These are phyloP conservation scores for Protaetia brevitarsis DNA, from an alignment of 1,140 invertebrate genomes.

Conservation along the genomic window DNA sequence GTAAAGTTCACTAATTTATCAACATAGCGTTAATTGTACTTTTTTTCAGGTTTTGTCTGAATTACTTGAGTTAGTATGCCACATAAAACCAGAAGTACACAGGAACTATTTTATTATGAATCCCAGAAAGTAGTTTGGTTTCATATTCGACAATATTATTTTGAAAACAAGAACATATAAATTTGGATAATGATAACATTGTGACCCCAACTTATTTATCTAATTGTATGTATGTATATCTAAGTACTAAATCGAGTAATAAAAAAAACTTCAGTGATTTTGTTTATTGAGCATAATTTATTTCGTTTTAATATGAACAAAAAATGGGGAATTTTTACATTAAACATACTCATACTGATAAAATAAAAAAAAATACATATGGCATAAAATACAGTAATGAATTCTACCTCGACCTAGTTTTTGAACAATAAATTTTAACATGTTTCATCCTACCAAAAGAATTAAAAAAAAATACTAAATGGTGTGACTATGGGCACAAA, in stretches of 20 bases:
- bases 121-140: neutral
- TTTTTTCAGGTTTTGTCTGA: slow-evolving; percentile 70
- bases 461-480: neutral
- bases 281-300: slow-evolving; percentile 22
- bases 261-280: slow-evolving; percentile 10
- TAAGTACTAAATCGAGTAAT: too few species aligned
- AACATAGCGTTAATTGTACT: slow-evolving; percentile 9
- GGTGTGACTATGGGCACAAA: neutral
- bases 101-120: slow-evolving; percentile 35
- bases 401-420: neutral
- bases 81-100: slow-evolving; percentile 83
- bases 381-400: slow-evolving; percentile 25
- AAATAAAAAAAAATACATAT: slow-evolving; percentile 18
- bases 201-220: too few species aligned
- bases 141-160: neutral
- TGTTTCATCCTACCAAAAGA: neutral
- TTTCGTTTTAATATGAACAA: slow-evolving; percentile 19
- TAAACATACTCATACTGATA: slow-evolving; percentile 26
- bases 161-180: neutral
- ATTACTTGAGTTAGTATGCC: slow-evolving; percentile 76
- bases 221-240: too few species aligned
- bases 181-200: too few species aligned
- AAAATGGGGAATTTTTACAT: slow-evolving; percentile 12
- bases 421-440: neutral
- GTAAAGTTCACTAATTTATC: slow-evolving; percentile 48